Evolutionary conservation across 2,797 vertebrate genomes (phyloP), one percentile per base, ranked within the genome.

Genomic region (Crocodylus rhombifer): DNA sequence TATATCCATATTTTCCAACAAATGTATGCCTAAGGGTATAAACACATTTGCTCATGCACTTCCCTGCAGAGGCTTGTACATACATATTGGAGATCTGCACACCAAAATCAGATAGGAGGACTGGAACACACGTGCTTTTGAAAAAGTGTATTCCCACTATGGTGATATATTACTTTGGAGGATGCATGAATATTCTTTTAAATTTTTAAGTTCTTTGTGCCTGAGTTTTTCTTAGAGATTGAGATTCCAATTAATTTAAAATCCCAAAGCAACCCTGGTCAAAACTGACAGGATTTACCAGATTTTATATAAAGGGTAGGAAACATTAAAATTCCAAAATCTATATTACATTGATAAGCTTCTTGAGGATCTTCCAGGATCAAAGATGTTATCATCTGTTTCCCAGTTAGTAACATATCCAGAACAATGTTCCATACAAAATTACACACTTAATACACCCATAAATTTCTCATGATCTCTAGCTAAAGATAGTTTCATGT

Each of bases 161-260:
- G 79, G 69, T 69, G 81, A 23, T 5, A 23, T 21, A 10, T 92
- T 77, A 80, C 18, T 71, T 28, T 25, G 71, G 17, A 84, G 30
- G 30, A 25, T 88, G 42, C 42, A 51, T 51, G 42, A 51, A 51
- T 51, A 51, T 51, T 51, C 10, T 51, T 51, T 51, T 8, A 51
- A 51, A 33, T 2, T 87, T 95, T 87, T 92, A 73, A 62, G 78
- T 42, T 74, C 30, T 73, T n/a, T 87, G 77, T 42, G 20, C 1
- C 93, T 36, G 62, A 74, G 61, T 83, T 88, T 90, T 91, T 8
- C 73, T 88, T 87, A 86, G 79, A 92, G 90, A 21, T 9, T 74
- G 89, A 62, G 82, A 4, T 28, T 91, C 55, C 62, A 65, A 18
- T 74, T 78, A 89, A 84, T 82, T 51, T 33, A 23, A 14, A 42